Base-by-base conservation (phyloP, 2,888 invertebrate species). In the Perithous albicinctus region DNA sequence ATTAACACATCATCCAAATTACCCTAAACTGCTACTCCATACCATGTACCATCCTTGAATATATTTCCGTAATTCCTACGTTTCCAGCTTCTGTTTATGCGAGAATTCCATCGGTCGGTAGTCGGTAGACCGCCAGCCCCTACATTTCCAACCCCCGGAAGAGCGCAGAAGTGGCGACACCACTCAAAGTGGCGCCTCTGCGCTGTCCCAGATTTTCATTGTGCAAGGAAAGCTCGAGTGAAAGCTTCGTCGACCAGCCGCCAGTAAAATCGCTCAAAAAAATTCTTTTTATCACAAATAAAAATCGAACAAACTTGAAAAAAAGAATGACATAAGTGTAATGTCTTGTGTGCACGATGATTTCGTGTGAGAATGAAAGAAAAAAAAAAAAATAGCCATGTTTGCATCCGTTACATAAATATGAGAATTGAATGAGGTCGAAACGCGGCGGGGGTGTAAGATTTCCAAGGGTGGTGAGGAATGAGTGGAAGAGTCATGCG, bases 401-500 rank as follows among this genome's bases (percentile, higher is more conserved):
- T 18, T 32, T 18, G 32, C 35, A 32, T 32, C 7, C 3, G 18
- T 59, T 59, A 59, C 59, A 32, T 59, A 32, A 35, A 59, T 59
- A 59, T 15, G 59, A 18, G 29, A 59, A 59, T 2, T 18, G 32
- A 59, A 59, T 18, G 59, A 15, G 59, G 59, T 59, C 59, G 59
- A 59, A 32, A 32, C 51, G 23, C 51, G 29, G 56, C 48, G 56
- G 32, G 51, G 56, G 75, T 66, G n/a, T 35, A 67, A 18, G 29
- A 7, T 38, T 56, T 12, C 51, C 72, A 64, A 75, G 76, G 64
- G 23, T 61, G 56, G 43, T 38, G 32, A 54, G 69, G 26, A 29
- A 63, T 66, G 59, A 35, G 54, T 4, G 32, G 18, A 26, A 18
- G 32, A n/a, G 67, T 66, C 63, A 46, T 86, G 88, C 89, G 89